Evolutionary conservation across 2,888 invertebrate species (phyloP), one percentile per base, ranked within the genome.

Genomic region (Limenitis camilla): DNA sequence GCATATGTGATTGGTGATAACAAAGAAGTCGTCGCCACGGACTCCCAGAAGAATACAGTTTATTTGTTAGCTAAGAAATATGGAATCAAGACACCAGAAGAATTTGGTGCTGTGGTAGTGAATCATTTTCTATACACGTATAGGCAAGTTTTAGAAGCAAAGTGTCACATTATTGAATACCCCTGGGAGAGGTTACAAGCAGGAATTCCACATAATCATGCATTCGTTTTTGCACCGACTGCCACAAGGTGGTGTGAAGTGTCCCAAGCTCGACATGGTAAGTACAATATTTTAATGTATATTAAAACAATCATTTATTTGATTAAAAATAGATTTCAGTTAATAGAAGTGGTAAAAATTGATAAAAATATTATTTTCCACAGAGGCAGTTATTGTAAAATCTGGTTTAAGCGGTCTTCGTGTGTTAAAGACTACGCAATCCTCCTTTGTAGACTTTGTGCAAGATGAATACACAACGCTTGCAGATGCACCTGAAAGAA

Each of bases 1-100:
- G 94, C 94, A 60, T 95, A 93, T 74, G 78, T 92, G 0, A 70
- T 88, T 59, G 92, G 93, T n/a, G 93, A 94, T 76, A 95, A 95
- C 70, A 89, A 91, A 46, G 93, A 93, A 68, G 92, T 95, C 55
- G 92, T 95, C 11, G 94, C 94, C 8, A 94, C 94, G 0, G 94
- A 94, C 69, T 92, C 94, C 0, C 94, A 94, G 73, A 94, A 94
- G 79, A 95, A 95, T 70, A 94, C 94, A 1, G 92, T 94, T 35
- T 94, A 94, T 70, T 76, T 94, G 36, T 74, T 94, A 61, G 94
- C 94, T 6, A 94, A 94, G 70, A 92, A 93, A 66, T 88, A 92
- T 69, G 94, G 94, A 44, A 90, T 94, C 31, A 91, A 91, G 63
- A 91, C 92, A 29, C 93, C 94, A 0, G 95, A 95, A 74, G 91